phyloP scores from a whole-genome alignment of 2,797 vertebrate species.

The Myiotriccus ornatus region DNA sequence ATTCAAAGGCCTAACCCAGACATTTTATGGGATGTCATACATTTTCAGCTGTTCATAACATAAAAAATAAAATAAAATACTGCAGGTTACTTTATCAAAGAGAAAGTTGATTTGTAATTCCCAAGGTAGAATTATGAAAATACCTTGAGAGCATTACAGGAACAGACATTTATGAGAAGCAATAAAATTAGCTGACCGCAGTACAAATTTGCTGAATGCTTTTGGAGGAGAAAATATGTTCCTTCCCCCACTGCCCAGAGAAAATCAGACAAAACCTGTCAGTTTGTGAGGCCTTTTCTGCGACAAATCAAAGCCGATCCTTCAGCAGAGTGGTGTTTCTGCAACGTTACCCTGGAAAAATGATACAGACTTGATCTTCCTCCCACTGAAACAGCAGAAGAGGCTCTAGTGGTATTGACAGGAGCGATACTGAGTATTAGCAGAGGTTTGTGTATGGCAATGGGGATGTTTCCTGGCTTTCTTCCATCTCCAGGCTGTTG shows the following conservation, averaged over 20 bases:
- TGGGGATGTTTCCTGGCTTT: not conserved
- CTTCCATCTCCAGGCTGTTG: not conserved
- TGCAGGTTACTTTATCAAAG: slow-evolving; percentile 70
- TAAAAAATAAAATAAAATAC: slow-evolving; percentile 71
- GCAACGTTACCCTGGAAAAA: not conserved
- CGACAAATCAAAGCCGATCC: not conserved
- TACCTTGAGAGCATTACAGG: slow-evolving; percentile 66
- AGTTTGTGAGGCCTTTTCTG: slow-evolving; percentile 13
- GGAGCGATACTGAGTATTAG: not conserved
- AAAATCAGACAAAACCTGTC: slow-evolving; percentile 39
- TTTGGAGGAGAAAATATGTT: slow-evolving; percentile 58
- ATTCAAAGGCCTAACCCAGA: slow-evolving; percentile 62
- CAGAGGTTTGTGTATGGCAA: not conserved
- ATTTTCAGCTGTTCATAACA: slow-evolving; percentile 68
- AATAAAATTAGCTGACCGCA: slow-evolving; percentile 71
- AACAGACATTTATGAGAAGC: slow-evolving; percentile 71
- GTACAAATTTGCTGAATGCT: slow-evolving; percentile 68
- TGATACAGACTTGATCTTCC: not conserved
- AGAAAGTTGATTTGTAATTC: slow-evolving; percentile 68
- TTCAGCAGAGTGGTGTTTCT: not conserved
- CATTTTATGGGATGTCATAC: slow-evolving; percentile 69
- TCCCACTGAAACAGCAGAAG: not conserved
- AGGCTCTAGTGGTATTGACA: not conserved
- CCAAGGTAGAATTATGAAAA: slow-evolving; percentile 66
- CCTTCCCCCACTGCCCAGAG: slow-evolving; percentile 26